Evolutionary conservation across 2,888 invertebrate species (phyloP).

Genomic region (Synergus gifuensis): DNA sequence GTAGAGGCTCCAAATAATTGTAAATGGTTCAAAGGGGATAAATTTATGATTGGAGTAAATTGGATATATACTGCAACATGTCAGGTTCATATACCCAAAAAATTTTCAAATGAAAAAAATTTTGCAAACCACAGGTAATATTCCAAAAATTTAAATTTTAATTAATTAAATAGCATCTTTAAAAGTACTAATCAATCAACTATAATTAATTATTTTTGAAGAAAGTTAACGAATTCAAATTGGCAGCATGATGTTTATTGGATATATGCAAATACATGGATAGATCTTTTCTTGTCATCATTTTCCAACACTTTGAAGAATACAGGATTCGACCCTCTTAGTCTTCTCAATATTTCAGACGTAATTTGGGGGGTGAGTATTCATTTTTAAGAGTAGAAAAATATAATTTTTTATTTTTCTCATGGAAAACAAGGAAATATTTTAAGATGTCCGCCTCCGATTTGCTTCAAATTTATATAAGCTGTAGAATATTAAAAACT

Average conservation of each 20-base stretch:
- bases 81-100: background rate
- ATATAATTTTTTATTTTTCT: background rate
- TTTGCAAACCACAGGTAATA: background rate
- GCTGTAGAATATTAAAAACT: too few species aligned
- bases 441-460: too few species aligned
- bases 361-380: constrained; percentile 12
- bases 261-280: constrained; percentile 13
- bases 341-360: constrained; percentile 2
- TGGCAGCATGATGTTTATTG: constrained; percentile 41
- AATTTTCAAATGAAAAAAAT: background rate
- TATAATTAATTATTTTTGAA: background rate
- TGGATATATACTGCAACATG: background rate
- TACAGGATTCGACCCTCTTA: background rate
- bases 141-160: background rate
- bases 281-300: constrained; percentile 14
- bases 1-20: background rate
- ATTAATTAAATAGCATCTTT: too few species aligned
- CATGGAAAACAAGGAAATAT: too few species aligned
- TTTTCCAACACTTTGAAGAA: background rate
- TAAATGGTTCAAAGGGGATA: background rate
- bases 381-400: background rate
- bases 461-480: too few species aligned
- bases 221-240: background rate
- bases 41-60: background rate
- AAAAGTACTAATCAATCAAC: background rate